Conservation (phyloP, 2,888 invertebrate species). For the Pyrgus malvae region DNA sequence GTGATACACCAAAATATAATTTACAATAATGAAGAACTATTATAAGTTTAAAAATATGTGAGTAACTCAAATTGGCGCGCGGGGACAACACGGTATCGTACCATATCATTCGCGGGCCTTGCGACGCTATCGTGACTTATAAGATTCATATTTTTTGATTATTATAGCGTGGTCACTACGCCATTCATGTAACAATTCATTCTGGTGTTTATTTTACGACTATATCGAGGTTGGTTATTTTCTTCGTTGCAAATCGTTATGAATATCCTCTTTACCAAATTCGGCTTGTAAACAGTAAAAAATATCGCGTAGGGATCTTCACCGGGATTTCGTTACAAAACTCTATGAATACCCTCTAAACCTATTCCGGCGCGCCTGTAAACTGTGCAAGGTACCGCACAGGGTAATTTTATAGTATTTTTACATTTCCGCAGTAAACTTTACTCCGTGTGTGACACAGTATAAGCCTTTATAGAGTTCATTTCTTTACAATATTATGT, state of each 20-base stretch:
- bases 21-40: no score
- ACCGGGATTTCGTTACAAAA: conserved; percentile 1
- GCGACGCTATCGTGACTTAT: conserved; percentile 60
- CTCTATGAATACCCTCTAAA: conserved; percentile 6
- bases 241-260: conserved; percentile 1
- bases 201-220: conserved; percentile 56
- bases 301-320: no score
- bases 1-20: no score
- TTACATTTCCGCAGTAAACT: conserved; percentile 23
- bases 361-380: conserved; percentile 10
- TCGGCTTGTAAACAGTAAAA: no score
- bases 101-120: conserved; percentile 40
- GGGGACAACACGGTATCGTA: no score
- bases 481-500: conserved; percentile 15
- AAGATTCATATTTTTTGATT: conserved; percentile 72
- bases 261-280: no score
- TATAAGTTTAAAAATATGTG: no score
- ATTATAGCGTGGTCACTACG: conserved; percentile 53
- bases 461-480: conserved; percentile 17
- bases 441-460: conserved; percentile 21
- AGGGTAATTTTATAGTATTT: conserved; percentile 24
- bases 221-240: conserved; percentile 29
- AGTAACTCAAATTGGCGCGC: no score
- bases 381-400: conserved; percentile 20
- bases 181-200: conserved; percentile 63